phyloP scores from a whole-genome alignment of 2,888 invertebrate species.

The Mythimna loreyi region DNA sequence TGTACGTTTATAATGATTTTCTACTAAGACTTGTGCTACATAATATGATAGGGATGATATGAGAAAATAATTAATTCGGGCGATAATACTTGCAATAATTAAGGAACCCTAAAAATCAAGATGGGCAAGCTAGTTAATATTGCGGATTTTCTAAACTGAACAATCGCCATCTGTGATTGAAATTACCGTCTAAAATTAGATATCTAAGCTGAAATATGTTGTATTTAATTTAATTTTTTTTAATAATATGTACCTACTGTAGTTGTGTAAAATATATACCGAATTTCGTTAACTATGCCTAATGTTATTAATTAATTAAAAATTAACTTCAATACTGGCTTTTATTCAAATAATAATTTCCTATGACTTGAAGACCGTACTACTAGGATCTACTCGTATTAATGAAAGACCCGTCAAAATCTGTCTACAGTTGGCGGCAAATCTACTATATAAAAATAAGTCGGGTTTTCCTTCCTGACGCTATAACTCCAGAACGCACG shows the following conservation, averaged over 20 bases:
- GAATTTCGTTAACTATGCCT: constrained; percentile 44
- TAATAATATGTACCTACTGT: constrained; percentile 12
- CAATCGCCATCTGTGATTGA: constrained; percentile 52
- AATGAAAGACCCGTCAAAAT: no score
- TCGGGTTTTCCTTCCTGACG: no score
- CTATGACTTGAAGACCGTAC: no score
- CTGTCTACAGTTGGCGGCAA: no score
- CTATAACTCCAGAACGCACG: no score
- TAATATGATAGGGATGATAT: background rate
- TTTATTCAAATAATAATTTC: no score
- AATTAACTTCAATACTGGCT: constrained; percentile 30
- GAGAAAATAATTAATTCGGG: constrained; percentile 15
- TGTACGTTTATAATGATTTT: constrained; percentile 38
- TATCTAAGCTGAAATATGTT: constrained; percentile 37
- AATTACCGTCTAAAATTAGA: constrained; percentile 31
- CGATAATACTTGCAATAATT: background rate
- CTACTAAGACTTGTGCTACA: constrained; percentile 17
- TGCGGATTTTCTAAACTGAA: constrained; percentile 7
- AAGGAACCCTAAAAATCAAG: background rate
- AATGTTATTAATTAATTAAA: constrained; percentile 52
- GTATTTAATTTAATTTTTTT: constrained; percentile 9
- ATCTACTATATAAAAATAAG: no score
- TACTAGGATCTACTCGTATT: no score
- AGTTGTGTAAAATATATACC: constrained; percentile 41
- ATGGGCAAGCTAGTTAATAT: background rate